Percentiles rank a stretch among this genome's conserved stretches.
These are phyloP conservation scores for Athalia circularis DNA, from an alignment of 2,888 invertebrate species.

Conservation along the genomic window DNA sequence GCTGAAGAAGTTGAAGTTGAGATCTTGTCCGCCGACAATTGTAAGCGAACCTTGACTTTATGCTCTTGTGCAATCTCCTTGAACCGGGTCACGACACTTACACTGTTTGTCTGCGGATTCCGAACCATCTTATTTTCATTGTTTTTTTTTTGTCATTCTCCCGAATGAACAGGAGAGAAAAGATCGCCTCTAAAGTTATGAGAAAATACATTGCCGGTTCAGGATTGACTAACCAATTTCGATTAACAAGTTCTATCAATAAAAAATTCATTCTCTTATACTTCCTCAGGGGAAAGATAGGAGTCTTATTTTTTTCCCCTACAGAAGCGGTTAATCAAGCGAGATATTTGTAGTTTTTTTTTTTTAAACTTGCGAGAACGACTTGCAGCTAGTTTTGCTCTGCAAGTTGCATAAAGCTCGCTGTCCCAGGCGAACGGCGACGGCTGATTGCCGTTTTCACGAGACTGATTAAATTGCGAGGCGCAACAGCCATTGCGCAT, in stretches of 20 bases:
- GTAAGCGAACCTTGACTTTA: background rate
- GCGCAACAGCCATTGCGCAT: conserved; percentile 44
- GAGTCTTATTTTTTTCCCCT: too few species aligned
- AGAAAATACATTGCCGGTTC: too few species aligned
- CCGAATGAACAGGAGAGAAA: too few species aligned
- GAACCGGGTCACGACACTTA: background rate
- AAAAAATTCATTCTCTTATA: background rate
- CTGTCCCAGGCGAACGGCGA: conserved; percentile 30
- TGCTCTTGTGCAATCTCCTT: background rate
- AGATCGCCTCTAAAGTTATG: too few species aligned
- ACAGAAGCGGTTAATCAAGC: too few species aligned
- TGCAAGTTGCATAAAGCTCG: conserved; percentile 29
- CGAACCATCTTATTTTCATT: too few species aligned
- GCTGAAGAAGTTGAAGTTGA: background rate
- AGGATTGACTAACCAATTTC: too few species aligned
- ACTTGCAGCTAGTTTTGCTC: background rate
- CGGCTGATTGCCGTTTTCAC: conserved; percentile 43
- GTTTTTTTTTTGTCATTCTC: too few species aligned
- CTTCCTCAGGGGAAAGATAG: background rate
- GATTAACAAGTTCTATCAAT: too few species aligned
- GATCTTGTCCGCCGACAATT: conserved; percentile 28
- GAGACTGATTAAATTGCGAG: conserved; percentile 45
- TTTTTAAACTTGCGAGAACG: background rate
- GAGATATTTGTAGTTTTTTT: background rate
- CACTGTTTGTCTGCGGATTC: too few species aligned